Conservation (phyloP, 1,140 invertebrate species). For the Sipha flava region DNA sequence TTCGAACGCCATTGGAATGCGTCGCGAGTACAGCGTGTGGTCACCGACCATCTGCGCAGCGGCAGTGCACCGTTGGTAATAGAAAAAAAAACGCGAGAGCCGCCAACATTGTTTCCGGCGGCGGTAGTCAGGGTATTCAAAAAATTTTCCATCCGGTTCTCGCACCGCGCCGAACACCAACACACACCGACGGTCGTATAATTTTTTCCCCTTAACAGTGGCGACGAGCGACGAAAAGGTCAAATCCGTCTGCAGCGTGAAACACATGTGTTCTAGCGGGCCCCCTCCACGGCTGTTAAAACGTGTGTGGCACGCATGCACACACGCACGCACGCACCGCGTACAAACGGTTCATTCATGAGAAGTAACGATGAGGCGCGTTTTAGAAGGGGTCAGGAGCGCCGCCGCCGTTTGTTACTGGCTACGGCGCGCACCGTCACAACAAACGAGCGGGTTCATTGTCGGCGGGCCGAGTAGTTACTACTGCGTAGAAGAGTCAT, state of each 20-base stretch:
- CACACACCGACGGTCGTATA: not conserved
- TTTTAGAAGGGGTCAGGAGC: constrained; percentile 30
- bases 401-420: not conserved
- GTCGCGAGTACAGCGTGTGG: not conserved
- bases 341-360: constrained; percentile 21
- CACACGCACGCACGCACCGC: not conserved
- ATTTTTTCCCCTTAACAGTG: not conserved
- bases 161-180: not conserved
- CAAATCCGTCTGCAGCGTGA: not conserved
- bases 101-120: not conserved
- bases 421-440: not conserved
- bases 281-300: not conserved
- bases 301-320: not conserved
- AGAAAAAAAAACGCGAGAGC: not conserved
- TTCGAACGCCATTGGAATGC: not conserved
- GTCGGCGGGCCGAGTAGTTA: not conserved
- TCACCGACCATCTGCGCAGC: not conserved
- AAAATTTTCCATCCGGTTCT: not conserved
- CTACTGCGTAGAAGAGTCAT: constrained; percentile 22
- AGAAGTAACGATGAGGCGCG: not conserved
- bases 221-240: not conserved
- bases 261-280: not conserved
- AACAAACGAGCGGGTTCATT: constrained; percentile 24
- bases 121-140: not conserved
- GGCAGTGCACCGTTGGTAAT: not conserved